Evolutionary conservation across 2,888 invertebrate species (phyloP).

Genomic region (Diadegma fenestrale): DNA sequence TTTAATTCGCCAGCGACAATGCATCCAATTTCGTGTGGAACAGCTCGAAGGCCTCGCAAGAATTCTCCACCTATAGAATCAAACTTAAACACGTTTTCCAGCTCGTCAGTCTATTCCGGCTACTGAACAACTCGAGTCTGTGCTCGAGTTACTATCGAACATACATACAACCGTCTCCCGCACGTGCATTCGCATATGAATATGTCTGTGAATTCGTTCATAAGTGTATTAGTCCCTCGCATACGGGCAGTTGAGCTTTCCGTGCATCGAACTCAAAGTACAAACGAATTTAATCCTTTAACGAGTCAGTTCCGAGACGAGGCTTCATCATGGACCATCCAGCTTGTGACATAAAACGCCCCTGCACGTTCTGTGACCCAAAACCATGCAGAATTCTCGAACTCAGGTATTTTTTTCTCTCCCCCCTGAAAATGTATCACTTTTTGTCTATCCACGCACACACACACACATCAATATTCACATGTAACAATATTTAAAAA

Average conservation of each 20-base stretch:
- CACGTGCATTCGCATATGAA: neutral
- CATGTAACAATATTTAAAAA: neutral
- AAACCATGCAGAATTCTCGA: conserved; percentile 37
- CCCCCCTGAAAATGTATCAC: conserved; percentile 41
- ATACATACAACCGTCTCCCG: neutral
- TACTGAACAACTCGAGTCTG: neutral
- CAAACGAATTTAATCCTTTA: conserved; percentile 67
- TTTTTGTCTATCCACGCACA: neutral
- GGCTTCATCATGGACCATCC: conserved; percentile 45
- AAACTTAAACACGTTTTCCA: conserved; percentile 47
- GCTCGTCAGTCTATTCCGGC: conserved; percentile 20
- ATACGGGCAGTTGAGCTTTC: conserved; percentile 43
- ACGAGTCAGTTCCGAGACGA: conserved; percentile 36
- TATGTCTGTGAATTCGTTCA: neutral
- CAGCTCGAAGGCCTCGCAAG: neutral
- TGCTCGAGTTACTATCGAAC: conserved; percentile 41
- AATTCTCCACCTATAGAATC: neutral
- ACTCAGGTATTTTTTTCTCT: conserved; percentile 15
- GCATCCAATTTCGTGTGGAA: neutral
- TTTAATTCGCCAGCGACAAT: neutral
- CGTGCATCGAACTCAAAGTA: conserved; percentile 61
- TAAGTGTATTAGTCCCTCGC: conserved; percentile 14
- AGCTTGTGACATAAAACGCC: conserved; percentile 17
- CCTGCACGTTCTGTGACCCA: conserved; percentile 4
- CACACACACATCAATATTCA: neutral